phyloP scores from a whole-genome alignment of 2,113 vertebrate genomes.

The Pleuronectes platessa region DNA sequence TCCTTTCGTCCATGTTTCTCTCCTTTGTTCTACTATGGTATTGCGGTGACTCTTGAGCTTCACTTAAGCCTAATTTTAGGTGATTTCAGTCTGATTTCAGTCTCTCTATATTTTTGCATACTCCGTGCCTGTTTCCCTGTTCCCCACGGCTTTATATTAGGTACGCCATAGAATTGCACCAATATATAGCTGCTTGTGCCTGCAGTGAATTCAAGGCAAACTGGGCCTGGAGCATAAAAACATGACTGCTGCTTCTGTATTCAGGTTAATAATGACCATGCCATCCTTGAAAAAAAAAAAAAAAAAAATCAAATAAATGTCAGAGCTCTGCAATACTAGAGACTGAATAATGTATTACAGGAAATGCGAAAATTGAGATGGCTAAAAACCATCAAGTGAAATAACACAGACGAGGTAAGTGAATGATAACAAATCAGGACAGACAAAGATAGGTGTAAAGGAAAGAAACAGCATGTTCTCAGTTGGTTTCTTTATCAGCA shows the following conservation, averaged over 20 bases:
- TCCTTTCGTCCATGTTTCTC: no score
- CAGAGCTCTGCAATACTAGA: neutral
- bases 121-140: neutral
- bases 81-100: neutral
- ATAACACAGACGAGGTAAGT: neutral
- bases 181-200: no score
- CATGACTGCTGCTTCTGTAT: neutral
- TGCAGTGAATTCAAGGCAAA: no score
- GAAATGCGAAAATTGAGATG: neutral
- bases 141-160: neutral
- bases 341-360: slow-evolving; percentile 8
- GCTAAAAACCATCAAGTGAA: neutral
- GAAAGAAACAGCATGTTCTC: neutral
- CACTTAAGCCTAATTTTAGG: neutral
- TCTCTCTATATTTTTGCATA: neutral
- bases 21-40: neutral
- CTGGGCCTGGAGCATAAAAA: no score
- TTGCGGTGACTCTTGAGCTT: neutral
- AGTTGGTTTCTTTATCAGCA: neutral
- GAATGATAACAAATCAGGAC: neutral
- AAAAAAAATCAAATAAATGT: neutral
- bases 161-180: neutral
- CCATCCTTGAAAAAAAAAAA: no score
- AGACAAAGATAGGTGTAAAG: neutral
- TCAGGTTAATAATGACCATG: neutral